Evolutionary conservation across 1,140 invertebrate genomes (phyloP).

Genomic region (Diuraphis noxia): DNA sequence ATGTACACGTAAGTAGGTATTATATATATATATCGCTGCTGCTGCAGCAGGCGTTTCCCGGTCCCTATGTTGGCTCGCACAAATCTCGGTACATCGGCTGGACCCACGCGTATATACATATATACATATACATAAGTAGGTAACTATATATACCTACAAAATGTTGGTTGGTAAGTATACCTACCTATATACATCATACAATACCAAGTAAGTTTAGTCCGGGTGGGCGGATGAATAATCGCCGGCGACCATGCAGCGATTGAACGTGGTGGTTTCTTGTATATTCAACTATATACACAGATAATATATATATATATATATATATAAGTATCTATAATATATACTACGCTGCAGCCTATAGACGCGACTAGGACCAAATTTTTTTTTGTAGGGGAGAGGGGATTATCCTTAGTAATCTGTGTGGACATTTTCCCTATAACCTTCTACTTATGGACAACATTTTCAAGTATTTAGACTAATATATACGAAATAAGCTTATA

Average conservation of each 20-base stretch:
- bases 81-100: conserved; percentile 15
- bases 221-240: conserved; percentile 15
- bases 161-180: neutral
- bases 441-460: too few species aligned
- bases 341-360: too few species aligned
- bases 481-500: too few species aligned
- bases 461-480: too few species aligned
- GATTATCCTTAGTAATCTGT: too few species aligned
- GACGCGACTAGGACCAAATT: too few species aligned
- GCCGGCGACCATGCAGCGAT: neutral
- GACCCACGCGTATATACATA: neutral
- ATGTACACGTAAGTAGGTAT: neutral
- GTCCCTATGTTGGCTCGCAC: neutral
- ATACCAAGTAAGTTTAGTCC: neutral
- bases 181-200: neutral
- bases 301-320: neutral
- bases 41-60: neutral
- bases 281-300: neutral
- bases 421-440: too few species aligned
- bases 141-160: neutral
- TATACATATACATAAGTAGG: neutral
- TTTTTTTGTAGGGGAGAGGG: too few species aligned
- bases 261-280: neutral
- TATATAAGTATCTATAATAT: too few species aligned
- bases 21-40: neutral